phyloP scores from a whole-genome alignment of 1,140 invertebrate genomes.

The Monomorium pharaonis region DNA sequence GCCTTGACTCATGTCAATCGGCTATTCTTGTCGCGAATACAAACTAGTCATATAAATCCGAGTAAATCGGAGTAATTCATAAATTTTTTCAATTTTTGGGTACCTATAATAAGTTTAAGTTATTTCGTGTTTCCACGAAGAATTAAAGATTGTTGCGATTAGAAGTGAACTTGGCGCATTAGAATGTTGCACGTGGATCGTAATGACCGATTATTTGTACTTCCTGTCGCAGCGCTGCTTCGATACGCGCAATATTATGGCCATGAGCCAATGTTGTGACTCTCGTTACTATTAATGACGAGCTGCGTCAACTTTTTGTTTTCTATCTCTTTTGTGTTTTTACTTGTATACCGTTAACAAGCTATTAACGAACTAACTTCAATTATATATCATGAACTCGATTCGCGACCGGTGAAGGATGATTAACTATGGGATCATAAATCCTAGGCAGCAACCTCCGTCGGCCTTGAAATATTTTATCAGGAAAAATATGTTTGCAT shows the following conservation, averaged over 20 bases:
- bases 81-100: not conserved
- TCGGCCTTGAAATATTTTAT: not conserved
- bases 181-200: constrained; percentile 19
- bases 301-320: constrained; percentile 31
- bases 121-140: not conserved
- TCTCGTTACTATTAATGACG: constrained; percentile 58
- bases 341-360: not conserved
- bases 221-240: constrained; percentile 52
- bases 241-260: constrained; percentile 59
- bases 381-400: constrained; percentile 3
- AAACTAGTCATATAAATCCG: not conserved
- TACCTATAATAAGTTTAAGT: not conserved
- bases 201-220: constrained; percentile 55
- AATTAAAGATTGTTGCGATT: not conserved
- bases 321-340: constrained; percentile 26
- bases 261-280: constrained; percentile 59
- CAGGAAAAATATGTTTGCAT: not conserved
- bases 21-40: not conserved
- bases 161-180: not conserved
- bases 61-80: not conserved
- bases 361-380: constrained; percentile 15
- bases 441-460: not conserved
- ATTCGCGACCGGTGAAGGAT: not conserved
- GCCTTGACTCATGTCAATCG: not conserved
- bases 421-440: not conserved